Percentiles rank a stretch among this genome's conserved stretches.
Evolutionary conservation across 2,888 invertebrate species (phyloP).

Genomic region (Electrophaes corylata): DNA sequence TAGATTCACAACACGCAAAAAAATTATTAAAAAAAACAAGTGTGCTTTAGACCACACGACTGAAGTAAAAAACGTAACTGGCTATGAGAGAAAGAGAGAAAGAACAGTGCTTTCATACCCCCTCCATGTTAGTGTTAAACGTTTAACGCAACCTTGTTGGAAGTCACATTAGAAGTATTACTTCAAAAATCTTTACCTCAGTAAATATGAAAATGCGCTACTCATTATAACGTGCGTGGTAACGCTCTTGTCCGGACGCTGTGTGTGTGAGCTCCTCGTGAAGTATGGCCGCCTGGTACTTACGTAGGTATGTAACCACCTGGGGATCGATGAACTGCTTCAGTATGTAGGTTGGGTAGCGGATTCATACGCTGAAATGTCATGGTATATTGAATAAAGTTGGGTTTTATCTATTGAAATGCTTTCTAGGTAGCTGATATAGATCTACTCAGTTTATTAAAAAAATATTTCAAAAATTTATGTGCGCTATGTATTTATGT

Average conservation of each 20-base stretch:
- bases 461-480: too few species aligned
- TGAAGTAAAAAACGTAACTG: too few species aligned
- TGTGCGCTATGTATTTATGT: too few species aligned
- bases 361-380: slow-evolving; percentile 25
- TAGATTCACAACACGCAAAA: neutral
- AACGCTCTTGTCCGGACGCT: slow-evolving; percentile 23
- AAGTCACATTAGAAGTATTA: neutral
- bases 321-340: slow-evolving; percentile 44
- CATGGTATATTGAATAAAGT: slow-evolving; percentile 1
- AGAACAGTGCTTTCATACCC: too few species aligned
- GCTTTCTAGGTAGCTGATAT: too few species aligned
- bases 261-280: slow-evolving; percentile 52
- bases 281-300: slow-evolving; percentile 50
- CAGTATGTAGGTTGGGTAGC: slow-evolving; percentile 32
- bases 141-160: too few species aligned
- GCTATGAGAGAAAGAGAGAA: too few species aligned
- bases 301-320: slow-evolving; percentile 37
- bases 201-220: slow-evolving; percentile 9
- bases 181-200: neutral
- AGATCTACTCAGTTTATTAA: too few species aligned
- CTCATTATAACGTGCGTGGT: neutral
- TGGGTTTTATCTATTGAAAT: neutral
- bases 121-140: too few species aligned
- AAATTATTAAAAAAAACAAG: too few species aligned
- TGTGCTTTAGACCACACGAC: too few species aligned